Evolutionary conservation across 2,888 invertebrate genomes (phyloP), one percentile per base, ranked within the genome.

Genomic region (Drosophila neutralis): DNA sequence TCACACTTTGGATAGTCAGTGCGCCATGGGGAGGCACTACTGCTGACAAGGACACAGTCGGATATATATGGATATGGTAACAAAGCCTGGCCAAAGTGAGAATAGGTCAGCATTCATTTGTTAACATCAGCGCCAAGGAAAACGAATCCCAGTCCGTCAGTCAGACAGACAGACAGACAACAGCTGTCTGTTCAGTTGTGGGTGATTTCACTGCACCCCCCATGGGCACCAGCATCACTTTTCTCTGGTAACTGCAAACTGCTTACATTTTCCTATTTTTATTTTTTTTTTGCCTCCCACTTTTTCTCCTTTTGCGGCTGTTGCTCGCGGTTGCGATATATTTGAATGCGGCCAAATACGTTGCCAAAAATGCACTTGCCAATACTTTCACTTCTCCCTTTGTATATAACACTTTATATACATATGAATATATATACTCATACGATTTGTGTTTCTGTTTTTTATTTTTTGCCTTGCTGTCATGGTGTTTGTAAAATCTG

Each of bases 231-330:
- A 40, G 21, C 33, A 33, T 31, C 36, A 31, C 42, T 78, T 27
- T 69, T 33, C 33, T 36, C 59, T 77, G 84, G 88, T 80, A 84
- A 88, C 83, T 82, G 80, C 80, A 86, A 87, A 91, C 83, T 86
- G 88, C 89, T 91, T 88, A 83, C 80, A 84, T 83, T 85, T 87
- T 83, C 83, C 81, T 87, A 78, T 83, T 82, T 88, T 88, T 82
- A 83, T 80, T 90, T 78, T 85, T 86, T 81, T 89, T 81, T 91
- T 91, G 87, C 90, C 87, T 90, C 83, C 87, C 80, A 82, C 64
- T 80, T 84, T 87, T 83, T 87, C 74, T 65, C 58, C 57, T 67
- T 63, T 61, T 52, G 49, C 62, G 69, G 51, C 53, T 66, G 52
- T 51, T 48, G 67, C 57, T 74, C 49, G 54, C 59, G 60, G 60